Evolutionary conservation across 2,888 invertebrate genomes (phyloP).

Genomic region (Lasioglossum malachurum): DNA sequence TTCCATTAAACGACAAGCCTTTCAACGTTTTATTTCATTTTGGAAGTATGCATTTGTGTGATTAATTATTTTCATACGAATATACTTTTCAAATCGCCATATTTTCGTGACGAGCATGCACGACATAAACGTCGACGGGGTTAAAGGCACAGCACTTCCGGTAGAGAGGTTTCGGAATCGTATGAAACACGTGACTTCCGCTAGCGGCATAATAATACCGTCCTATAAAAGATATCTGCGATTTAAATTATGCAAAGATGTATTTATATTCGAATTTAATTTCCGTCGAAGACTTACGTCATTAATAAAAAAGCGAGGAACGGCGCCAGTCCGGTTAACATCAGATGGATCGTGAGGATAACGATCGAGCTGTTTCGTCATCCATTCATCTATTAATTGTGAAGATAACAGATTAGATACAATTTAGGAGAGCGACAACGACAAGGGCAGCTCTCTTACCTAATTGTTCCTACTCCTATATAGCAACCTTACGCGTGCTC

Average conservation of each 20-base stretch:
- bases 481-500: not conserved
- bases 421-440: not conserved
- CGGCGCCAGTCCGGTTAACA: not conserved
- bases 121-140: too few relatives aligned
- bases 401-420: not conserved
- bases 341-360: not conserved
- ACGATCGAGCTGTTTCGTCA: not conserved
- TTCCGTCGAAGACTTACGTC: not conserved
- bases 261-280: not conserved
- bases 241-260: not conserved
- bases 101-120: not conserved
- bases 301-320: not conserved
- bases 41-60: not conserved
- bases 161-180: not conserved
- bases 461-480: not conserved
- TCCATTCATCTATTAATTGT: not conserved
- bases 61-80: not conserved
- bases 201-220: not conserved
- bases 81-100: not conserved
- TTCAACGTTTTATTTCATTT: not conserved
- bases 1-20: not conserved
- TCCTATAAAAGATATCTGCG: not conserved
- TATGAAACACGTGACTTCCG: not conserved
- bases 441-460: not conserved
- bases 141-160: not conserved